Evolutionary conservation across 2,797 vertebrate species (phyloP).

Genomic region (Sebastes steindachneri): DNA sequence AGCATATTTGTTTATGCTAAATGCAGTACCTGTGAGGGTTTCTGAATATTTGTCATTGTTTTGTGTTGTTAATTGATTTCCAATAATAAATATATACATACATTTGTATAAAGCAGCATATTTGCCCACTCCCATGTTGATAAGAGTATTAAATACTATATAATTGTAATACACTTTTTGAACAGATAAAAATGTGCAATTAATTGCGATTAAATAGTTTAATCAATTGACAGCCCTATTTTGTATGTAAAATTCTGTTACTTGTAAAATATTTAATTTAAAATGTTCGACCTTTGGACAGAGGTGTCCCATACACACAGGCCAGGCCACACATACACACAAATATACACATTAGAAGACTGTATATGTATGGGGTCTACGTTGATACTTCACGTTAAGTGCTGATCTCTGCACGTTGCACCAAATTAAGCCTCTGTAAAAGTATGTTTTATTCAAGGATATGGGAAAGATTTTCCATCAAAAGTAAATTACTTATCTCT

Average conservation of each 20-base stretch:
- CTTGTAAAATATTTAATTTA: background rate
- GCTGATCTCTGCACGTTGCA: conserved; percentile 38
- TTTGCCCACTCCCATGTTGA: no score
- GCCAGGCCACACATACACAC: background rate
- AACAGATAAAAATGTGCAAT: no score
- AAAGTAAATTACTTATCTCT: conserved; percentile 64
- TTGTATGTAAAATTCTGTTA: background rate
- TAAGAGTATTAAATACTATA: no score
- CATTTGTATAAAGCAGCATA: no score
- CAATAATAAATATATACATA: accelerated
- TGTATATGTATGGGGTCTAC: background rate
- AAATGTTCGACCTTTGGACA: background rate
- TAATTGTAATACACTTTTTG: no score
- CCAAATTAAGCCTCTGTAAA: conserved; percentile 6
- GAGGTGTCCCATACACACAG: background rate
- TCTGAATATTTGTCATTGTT: no score
- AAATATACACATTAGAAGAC: background rate
- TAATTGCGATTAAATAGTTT: no score
- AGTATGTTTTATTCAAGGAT: conserved; percentile 67
- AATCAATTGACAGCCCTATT: no score
- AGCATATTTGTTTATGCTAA: no score
- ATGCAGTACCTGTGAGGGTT: no score
- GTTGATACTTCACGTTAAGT: background rate
- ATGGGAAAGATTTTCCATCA: conserved; percentile 65
- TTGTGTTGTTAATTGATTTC: no score